These are phyloP conservation scores for Esox masquinongy DNA, from an alignment of 2,797 vertebrate genomes.

Conservation along the genomic window DNA sequence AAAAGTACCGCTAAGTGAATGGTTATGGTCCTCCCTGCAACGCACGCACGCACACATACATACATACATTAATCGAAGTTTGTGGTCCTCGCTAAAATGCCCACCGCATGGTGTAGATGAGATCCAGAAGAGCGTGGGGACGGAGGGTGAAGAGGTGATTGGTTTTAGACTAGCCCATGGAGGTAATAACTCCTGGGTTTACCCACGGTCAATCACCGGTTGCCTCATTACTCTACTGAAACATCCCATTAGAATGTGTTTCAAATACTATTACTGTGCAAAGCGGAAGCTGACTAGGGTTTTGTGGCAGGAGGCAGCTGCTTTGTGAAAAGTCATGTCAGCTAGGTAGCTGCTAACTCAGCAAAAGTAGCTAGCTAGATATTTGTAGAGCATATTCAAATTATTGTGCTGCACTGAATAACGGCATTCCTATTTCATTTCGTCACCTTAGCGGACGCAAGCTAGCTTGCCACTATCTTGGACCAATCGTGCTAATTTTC, in stretches of 20 bases:
- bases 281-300: no score
- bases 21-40: slow-evolving; percentile 29
- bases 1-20: slow-evolving; percentile 43
- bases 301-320: no score
- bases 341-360: no score
- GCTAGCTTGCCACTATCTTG: no score
- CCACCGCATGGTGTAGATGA: no score
- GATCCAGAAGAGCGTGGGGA: background rate
- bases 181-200: slow-evolving; percentile 51
- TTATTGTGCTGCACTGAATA: no score
- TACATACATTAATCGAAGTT: slow-evolving; percentile 23
- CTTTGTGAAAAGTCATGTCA: no score
- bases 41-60: background rate
- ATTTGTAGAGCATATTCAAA: no score
- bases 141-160: slow-evolving; percentile 3
- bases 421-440: no score
- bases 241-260: slow-evolving; percentile 38
- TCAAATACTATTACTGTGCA: slow-evolving; percentile 1
- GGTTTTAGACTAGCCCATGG: background rate
- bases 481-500: no score
- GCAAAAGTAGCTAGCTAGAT: no score
- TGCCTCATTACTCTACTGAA: slow-evolving; percentile 44
- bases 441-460: no score
- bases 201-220: slow-evolving; percentile 33
- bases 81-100: background rate